Base-by-base conservation (phyloP, 1,140 invertebrate genomes). In the Caenorhabditis latens region DNA sequence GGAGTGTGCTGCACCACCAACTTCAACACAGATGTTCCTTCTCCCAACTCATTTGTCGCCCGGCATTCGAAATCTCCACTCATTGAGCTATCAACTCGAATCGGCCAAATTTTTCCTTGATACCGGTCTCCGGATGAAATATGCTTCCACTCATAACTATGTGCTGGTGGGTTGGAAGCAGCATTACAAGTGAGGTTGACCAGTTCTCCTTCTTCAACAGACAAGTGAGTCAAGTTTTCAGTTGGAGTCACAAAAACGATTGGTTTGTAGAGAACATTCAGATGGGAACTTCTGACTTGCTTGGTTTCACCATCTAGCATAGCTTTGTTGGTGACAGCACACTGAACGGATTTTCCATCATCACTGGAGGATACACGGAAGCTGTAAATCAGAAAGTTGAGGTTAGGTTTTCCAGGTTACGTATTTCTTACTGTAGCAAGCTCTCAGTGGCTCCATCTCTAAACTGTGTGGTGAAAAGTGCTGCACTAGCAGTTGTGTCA, bases 121-220 rank as follows among this genome's bases (percentile, higher is more conserved):
- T 88, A 88, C 14, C 84, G 40, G 4, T 88, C 83, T 11, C 83
- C 83, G 4, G 75, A 71, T 48, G 63, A 24, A 16, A 88, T 46
- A 57, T 88, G 87, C 43, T 79, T 88, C 86, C 87, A 88, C 82
- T 88, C 83, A 79, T 84, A 88, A 61, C 87, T 88, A 9, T 85
- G 87, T 21, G 83, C 85, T n/a, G 63, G 63, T 13, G 87, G 87
- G 63, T 88, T 88, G 5, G 87, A 57, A 32, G 87, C 67, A 19
- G 87, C 50, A 14, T 84, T 61, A 46, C 87, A 88, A 7, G 42
- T 65, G 5, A 87, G 40, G 24, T 87, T 46, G 16, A 87, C 84
- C 40, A 65, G 53, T 57, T 87, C 50, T 40, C 86, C 86, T 53
- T 43, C 83, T 85, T 87, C 86, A 7, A 87, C 86, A 16, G 86